Conservation (phyloP, 1,140 invertebrate genomes). For the Andrena cerasifolii region DNA sequence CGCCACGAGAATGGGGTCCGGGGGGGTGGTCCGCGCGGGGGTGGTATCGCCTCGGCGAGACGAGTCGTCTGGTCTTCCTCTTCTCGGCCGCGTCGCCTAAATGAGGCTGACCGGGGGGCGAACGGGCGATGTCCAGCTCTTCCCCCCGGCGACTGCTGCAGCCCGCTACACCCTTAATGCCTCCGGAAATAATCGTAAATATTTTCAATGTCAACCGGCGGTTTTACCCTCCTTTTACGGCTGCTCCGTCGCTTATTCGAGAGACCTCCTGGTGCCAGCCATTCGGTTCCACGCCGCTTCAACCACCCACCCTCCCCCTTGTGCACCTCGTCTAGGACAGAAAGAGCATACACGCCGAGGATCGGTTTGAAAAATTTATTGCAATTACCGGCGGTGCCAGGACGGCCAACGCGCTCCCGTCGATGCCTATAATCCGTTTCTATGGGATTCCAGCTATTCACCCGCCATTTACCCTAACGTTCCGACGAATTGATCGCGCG, state of each 20-base stretch:
- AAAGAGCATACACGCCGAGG: background rate
- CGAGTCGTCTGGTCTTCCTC: background rate
- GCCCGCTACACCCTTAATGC: slow-evolving; percentile 61
- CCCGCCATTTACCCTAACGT: slow-evolving; percentile 47
- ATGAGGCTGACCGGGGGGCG: slow-evolving; percentile 37
- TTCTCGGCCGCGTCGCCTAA: slow-evolving; percentile 32
- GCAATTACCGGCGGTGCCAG: slow-evolving; percentile 39
- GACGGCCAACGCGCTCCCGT: background rate
- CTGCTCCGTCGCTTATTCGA: background rate
- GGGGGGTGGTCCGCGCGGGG: background rate
- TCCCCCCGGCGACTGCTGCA: slow-evolving; percentile 31
- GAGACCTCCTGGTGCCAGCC: background rate
- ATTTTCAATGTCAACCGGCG: slow-evolving; percentile 53
- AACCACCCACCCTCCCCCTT: background rate
- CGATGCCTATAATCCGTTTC: slow-evolving; percentile 57
- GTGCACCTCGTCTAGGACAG: background rate
- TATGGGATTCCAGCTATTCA: slow-evolving; percentile 39
- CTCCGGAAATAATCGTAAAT: slow-evolving; percentile 65
- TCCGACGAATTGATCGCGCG: slow-evolving; percentile 36
- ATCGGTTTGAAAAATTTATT: slow-evolving; percentile 57
- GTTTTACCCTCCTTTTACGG: slow-evolving; percentile 19
- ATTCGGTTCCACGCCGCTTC: too few relatives aligned
- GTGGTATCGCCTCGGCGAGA: slow-evolving; percentile 22
- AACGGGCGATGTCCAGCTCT: slow-evolving; percentile 18
- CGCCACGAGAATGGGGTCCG: background rate